Percentiles rank a stretch among this genome's conserved stretches.
These are phyloP conservation scores for Epistrophella euchroma DNA, from an alignment of 2,888 invertebrate species.

Conservation along the genomic window DNA sequence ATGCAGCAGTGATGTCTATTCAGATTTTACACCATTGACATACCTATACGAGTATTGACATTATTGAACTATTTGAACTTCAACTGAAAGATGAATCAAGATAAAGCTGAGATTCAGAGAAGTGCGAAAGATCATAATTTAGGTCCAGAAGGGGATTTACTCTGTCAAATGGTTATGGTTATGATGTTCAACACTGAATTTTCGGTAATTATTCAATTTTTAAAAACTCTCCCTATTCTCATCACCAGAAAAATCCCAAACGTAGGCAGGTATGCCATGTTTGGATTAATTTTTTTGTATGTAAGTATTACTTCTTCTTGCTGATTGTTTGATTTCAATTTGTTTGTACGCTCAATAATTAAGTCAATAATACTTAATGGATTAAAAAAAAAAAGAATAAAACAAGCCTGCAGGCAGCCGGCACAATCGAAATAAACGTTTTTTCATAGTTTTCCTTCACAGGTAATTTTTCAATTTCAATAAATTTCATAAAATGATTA, in stretches of 20 bases:
- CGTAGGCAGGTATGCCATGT: background rate
- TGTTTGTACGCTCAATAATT: no score
- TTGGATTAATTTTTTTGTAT: background rate
- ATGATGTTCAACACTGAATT: background rate
- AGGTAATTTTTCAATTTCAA: no score
- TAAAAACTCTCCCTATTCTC: background rate
- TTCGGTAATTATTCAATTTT: no score
- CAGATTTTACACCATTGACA: background rate
- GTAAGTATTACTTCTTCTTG: background rate
- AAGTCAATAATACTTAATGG: no score
- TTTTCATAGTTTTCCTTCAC: no score
- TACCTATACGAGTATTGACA: no score
- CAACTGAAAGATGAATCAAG: background rate
- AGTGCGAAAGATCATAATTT: background rate
- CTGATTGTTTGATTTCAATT: no score
- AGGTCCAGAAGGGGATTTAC: background rate
- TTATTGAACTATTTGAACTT: background rate
- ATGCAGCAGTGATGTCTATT: background rate
- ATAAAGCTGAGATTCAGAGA: background rate
- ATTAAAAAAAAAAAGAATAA: no score
- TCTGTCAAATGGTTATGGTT: background rate
- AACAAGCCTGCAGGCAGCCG: no score
- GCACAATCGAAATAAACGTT: no score
- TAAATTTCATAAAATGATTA: no score
- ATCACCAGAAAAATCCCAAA: background rate